phyloP scores from a whole-genome alignment of 2,113 vertebrate species.

The Rhadina sibilatrix region DNA sequence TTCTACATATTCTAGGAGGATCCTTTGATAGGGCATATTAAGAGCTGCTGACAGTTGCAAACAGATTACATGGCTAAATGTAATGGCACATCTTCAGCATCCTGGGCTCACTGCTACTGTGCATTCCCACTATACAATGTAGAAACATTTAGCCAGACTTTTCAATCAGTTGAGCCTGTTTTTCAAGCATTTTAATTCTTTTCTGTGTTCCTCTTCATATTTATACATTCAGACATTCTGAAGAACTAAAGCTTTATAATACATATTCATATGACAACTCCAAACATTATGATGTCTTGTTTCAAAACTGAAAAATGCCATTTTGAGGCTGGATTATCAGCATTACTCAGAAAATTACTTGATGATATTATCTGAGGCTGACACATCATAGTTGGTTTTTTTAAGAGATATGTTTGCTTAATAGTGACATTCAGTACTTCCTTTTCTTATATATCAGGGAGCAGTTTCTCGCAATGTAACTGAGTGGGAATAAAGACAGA shows the following conservation, averaged over 20 bases:
- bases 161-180: background rate
- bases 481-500: background rate
- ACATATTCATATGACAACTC: background rate
- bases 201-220: background rate
- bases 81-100: background rate
- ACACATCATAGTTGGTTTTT: background rate
- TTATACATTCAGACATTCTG: background rate
- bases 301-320: background rate
- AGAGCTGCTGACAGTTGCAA: background rate
- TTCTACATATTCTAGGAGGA: background rate
- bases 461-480: background rate
- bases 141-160: background rate
- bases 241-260: background rate
- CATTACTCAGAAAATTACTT: slow-evolving; percentile 5
- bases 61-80: background rate
- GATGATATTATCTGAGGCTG: background rate
- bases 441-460: background rate
- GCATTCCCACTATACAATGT: background rate
- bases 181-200: background rate
- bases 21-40: background rate
- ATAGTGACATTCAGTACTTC: background rate
- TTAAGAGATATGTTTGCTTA: background rate
- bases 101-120: background rate
- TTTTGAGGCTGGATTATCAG: slow-evolving; percentile 6
- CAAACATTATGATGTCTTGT: background rate